These are phyloP conservation scores for Ivindomyrus marchei DNA, from an alignment of 2,113 vertebrate species.

Conservation along the genomic window DNA sequence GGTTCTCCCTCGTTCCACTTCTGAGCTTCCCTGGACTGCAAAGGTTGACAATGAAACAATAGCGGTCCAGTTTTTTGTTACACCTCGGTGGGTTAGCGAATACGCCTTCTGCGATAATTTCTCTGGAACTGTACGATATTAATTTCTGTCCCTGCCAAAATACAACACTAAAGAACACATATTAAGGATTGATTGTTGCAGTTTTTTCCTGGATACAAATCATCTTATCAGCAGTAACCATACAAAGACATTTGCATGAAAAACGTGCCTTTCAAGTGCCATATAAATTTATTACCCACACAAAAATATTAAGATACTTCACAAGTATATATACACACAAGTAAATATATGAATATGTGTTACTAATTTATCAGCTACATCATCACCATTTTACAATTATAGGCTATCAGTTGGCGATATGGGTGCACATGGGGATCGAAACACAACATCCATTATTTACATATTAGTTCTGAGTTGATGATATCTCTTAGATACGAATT, in stretches of 20 bases:
- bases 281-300: neutral
- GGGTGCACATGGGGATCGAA: neutral
- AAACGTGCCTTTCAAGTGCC: neutral
- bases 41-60: slow-evolving; percentile 8
- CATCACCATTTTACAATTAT: neutral
- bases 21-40: slow-evolving; percentile 16
- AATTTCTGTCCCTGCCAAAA: slow-evolving; percentile 7
- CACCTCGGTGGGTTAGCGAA: neutral
- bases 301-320: neutral
- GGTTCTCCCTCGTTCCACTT: slow-evolving; percentile 21
- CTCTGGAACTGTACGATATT: neutral
- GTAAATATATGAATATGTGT: neutral
- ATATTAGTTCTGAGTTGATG: neutral
- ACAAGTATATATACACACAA: neutral
- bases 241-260: neutral
- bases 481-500: neutral
- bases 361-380: neutral
- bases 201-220: neutral
- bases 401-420: neutral
- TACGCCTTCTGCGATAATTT: neutral
- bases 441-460: neutral
- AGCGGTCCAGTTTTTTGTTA: slow-evolving; percentile 5
- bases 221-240: neutral
- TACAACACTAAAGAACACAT: neutral
- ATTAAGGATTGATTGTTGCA: neutral